Evolutionary conservation across 2,113 vertebrate genomes (phyloP).

Genomic region (Polypterus senegalus): DNA sequence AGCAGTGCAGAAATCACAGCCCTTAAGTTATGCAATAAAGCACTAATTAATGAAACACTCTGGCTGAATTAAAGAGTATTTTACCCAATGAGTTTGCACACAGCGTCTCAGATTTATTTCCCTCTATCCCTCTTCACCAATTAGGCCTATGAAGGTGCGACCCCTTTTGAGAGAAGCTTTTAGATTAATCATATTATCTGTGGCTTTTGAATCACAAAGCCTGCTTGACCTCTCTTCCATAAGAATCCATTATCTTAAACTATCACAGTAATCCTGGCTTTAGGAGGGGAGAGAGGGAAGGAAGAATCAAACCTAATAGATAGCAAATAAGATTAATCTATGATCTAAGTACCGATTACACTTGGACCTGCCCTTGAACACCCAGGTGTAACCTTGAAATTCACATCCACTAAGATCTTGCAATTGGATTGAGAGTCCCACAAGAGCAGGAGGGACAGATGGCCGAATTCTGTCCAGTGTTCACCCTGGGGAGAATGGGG

Average conservation of each 20-base stretch:
- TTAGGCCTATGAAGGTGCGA: slow-evolving; percentile 80
- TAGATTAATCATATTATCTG: slow-evolving; percentile 99
- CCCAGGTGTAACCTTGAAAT: slow-evolving; percentile 99
- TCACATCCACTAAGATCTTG: slow-evolving; percentile 77
- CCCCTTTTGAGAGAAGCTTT: slow-evolving; percentile 92
- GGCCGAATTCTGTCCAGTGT: slow-evolving; percentile 66
- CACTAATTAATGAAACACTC: slow-evolving; percentile 28
- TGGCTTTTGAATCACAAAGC: slow-evolving; percentile 91
- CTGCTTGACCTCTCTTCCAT: slow-evolving; percentile 92
- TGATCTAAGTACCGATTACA: slow-evolving; percentile 99
- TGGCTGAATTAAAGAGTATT: slow-evolving; percentile 28
- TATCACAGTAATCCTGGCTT: slow-evolving; percentile 99
- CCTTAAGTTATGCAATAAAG: slow-evolving; percentile 15
- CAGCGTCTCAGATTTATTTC: slow-evolving; percentile 59
- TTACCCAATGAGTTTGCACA: slow-evolving; percentile 30
- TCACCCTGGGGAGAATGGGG: slow-evolving; percentile 52
- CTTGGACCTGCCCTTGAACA: slow-evolving; percentile 99
- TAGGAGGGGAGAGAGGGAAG: slow-evolving; percentile 85
- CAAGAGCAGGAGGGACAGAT: slow-evolving; percentile 60
- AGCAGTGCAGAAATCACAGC: slow-evolving; percentile 33
- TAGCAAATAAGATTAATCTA: slow-evolving; percentile 99
- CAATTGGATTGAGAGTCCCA: slow-evolving; percentile 89
- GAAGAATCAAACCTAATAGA: slow-evolving; percentile 99
- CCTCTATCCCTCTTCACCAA: slow-evolving; percentile 60
- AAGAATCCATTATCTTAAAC: slow-evolving; percentile 99